Evolutionary conservation across 53 echinoderm and acorn worm species (phyloP), one percentile per base, ranked within the genome.

Genomic region (Pentamera pediparva): DNA sequence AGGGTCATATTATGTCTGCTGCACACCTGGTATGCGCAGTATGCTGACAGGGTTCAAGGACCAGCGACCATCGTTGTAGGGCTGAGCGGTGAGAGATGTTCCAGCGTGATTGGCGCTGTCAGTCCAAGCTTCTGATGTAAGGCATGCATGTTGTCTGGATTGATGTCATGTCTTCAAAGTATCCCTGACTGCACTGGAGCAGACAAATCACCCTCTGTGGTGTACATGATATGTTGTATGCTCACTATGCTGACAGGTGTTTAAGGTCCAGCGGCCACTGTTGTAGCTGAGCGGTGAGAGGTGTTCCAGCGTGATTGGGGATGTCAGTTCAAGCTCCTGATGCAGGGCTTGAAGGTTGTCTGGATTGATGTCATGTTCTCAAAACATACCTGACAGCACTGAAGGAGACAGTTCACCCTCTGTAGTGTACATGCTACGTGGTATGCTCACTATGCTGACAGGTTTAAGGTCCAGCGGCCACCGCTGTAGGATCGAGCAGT

Each of bases 131-230:
- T 87, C 71, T 86, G 88, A 67, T 98, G 91, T 17, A 98, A 78
- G 37, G 88, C 91, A 37, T 83, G 76, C 71, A 98, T 80, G 60
- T 91, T 91, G 54, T 88, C 92, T 19, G 82, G 74, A 35, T 92
- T 83, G 29, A 98, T 69, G 63, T 98, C 75, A 28, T 88, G 98
- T 51, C 88, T 86, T 9, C 91, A 83, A 45, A 98, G 50, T 81
- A 91, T 92, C 64, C 92, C 98, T 65, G 98, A 91, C 10, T 91
- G 85, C 29, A 98, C 91, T 5, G 98, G 87, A 29, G 98, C 90
- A 15, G 98, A 98, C 39, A 98, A 75, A 19, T 91, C 91, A 4
- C 86, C 91, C 19, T 89, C 92, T 32, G 52, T 12, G 11, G 47
- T 18, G 18, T 11, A 11, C 11, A 12, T 28, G 6, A 8, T 22